phyloP scores from a whole-genome alignment of 2,797 vertebrate genomes.

The Acrocephalus scirpaceus region DNA sequence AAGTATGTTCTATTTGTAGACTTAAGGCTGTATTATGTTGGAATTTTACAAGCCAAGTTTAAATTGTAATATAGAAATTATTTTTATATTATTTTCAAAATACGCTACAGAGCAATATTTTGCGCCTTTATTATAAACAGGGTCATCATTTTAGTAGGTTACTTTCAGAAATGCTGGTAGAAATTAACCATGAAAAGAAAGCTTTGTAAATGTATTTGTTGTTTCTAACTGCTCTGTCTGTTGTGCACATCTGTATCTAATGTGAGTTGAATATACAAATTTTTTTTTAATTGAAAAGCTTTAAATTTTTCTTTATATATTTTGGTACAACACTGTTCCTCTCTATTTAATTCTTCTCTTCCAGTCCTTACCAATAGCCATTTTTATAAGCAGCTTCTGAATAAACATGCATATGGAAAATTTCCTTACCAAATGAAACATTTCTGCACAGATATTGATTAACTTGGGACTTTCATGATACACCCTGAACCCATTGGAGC shows the following conservation, averaged over 20 bases:
- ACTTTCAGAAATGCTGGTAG: slow-evolving; percentile 66
- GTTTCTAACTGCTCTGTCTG: slow-evolving; percentile 61
- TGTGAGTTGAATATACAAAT: slow-evolving; percentile 43
- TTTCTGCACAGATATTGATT: neutral
- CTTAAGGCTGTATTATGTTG: slow-evolving; percentile 74
- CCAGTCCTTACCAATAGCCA: neutral
- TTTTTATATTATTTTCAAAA: slow-evolving; percentile 86
- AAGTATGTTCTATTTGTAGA: slow-evolving; percentile 77
- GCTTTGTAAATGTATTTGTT: slow-evolving; percentile 55
- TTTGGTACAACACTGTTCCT: slow-evolving; percentile 35
- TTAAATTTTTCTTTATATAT: slow-evolving; percentile 49
- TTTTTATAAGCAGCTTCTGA: slow-evolving; percentile 47
- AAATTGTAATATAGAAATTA: slow-evolving; percentile 84
- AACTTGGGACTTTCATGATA: neutral
- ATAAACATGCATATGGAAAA: neutral
- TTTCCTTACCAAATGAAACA: slow-evolving; percentile 17
- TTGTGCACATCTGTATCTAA: slow-evolving; percentile 56
- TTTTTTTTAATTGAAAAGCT: slow-evolving; percentile 70
- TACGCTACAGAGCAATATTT: slow-evolving; percentile 82
- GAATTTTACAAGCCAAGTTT: slow-evolving; percentile 81
- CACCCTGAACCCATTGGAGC: neutral
- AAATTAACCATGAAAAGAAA: slow-evolving; percentile 57
- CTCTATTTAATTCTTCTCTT: neutral
- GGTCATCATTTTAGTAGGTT: slow-evolving; percentile 74
- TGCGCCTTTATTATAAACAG: slow-evolving; percentile 77